Evolutionary conservation across 1,140 invertebrate species (phyloP).

Genomic region (Caenorhabditis brenneri): DNA sequence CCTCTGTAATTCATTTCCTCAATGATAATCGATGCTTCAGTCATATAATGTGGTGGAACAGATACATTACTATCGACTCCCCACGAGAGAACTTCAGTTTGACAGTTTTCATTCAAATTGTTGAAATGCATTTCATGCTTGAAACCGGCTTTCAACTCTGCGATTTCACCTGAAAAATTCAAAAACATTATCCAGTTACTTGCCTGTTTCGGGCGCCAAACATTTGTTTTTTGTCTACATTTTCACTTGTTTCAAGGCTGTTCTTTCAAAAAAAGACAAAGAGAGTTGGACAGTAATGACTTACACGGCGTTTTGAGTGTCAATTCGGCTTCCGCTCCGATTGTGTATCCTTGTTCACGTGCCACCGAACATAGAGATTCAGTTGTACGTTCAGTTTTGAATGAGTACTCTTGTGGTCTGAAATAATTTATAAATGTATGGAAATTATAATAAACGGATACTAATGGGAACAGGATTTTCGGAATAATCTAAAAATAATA

Average conservation of each 20-base stretch:
- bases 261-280: constrained; percentile 5
- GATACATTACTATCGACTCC: constrained; percentile 71
- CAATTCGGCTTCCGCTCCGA: constrained; percentile 73
- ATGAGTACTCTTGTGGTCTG: constrained; percentile 73
- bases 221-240: constrained; percentile 19
- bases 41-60: constrained; percentile 71
- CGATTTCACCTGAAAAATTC: constrained; percentile 69
- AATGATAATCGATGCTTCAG: constrained; percentile 72
- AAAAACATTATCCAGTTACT: not conserved
- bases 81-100: constrained; percentile 73
- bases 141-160: constrained; percentile 73
- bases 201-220: not conserved
- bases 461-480: too few species aligned
- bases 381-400: constrained; percentile 73
- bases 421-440: constrained; percentile 27
- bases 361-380: constrained; percentile 71
- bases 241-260: not conserved
- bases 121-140: constrained; percentile 73
- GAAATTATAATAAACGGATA: not conserved
- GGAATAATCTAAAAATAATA: too few species aligned
- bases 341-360: constrained; percentile 72
- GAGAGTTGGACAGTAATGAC: constrained; percentile 47
- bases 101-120: constrained; percentile 71
- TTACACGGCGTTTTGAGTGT: constrained; percentile 73
- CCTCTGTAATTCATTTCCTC: constrained; percentile 72